Evolutionary conservation across 2,113 vertebrate genomes (phyloP).

Genomic region (Lepus europaeus): DNA sequence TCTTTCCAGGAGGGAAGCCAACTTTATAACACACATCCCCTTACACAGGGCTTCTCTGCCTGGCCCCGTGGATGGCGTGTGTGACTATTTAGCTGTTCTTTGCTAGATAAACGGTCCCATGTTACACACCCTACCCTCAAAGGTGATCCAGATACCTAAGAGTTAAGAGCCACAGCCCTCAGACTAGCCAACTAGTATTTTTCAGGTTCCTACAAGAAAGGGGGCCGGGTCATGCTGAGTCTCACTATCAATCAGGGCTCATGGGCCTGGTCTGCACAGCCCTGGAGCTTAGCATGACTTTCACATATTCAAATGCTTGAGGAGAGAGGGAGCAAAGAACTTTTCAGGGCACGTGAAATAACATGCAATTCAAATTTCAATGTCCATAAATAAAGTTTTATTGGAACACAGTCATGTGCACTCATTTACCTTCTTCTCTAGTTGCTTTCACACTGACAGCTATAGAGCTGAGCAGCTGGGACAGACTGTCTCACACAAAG

Average conservation of each 20-base stretch:
- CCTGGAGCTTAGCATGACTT: not conserved
- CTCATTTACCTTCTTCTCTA: not conserved
- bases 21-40: not conserved
- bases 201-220: slow-evolving; percentile 3
- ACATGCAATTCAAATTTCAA: not conserved
- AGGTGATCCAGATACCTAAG: not conserved
- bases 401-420: not conserved
- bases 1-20: not conserved
- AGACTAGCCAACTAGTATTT: not conserved
- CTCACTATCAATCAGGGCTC: not conserved
- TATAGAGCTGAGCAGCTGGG: not conserved
- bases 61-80: not conserved
- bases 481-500: not conserved
- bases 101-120: not conserved
- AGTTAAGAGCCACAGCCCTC: not conserved
- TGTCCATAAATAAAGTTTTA: slow-evolving; percentile 19
- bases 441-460: not conserved
- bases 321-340: not conserved
- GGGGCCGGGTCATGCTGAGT: not conserved
- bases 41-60: not conserved
- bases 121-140: not conserved
- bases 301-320: not conserved
- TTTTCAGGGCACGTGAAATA: not conserved
- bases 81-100: not conserved
- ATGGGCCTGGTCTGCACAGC: not conserved